Evolutionary conservation across 2,888 invertebrate genomes (phyloP).

Genomic region (Ligdia adustata): DNA sequence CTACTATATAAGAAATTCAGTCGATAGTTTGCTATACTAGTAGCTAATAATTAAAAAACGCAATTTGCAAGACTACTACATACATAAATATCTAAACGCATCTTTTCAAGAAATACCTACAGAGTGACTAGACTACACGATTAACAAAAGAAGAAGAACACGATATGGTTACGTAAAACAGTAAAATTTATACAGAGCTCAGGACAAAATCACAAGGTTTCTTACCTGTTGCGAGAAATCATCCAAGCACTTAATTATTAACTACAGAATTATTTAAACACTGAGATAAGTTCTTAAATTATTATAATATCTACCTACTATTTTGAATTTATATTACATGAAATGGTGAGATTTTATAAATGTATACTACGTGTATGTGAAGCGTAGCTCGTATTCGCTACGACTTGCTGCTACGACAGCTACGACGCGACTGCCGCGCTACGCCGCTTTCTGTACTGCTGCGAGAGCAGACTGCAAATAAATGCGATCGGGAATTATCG

Average conservation of each 20-base stretch:
- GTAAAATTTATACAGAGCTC: conserved; percentile 1
- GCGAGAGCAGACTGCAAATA: conserved; percentile 55
- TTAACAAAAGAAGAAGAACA: too few species aligned
- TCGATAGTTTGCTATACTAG: too few species aligned
- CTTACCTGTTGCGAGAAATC: conserved; percentile 50
- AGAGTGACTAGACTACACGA: too few species aligned
- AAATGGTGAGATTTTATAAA: too few species aligned
- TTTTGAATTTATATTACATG: too few species aligned
- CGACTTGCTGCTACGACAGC: conserved; percentile 50
- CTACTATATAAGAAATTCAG: too few species aligned
- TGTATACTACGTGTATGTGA: conserved; percentile 18
- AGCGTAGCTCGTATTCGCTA: conserved; percentile 33
- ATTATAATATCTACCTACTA: too few species aligned
- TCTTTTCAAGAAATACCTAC: too few species aligned
- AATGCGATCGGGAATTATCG: conserved; percentile 57
- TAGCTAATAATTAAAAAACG: too few species aligned
- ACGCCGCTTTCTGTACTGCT: conserved; percentile 53
- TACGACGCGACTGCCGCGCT: conserved; percentile 73
- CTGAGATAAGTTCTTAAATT: too few species aligned
- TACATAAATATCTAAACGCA: too few species aligned
- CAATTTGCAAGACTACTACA: too few species aligned
- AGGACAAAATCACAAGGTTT: conserved; percentile 12
- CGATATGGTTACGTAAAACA: not conserved
- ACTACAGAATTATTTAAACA: conserved; percentile 13
- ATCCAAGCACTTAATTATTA: conserved; percentile 46